phyloP scores from a whole-genome alignment of 2,797 vertebrate genomes.

The Falco novaeseelandiae region DNA sequence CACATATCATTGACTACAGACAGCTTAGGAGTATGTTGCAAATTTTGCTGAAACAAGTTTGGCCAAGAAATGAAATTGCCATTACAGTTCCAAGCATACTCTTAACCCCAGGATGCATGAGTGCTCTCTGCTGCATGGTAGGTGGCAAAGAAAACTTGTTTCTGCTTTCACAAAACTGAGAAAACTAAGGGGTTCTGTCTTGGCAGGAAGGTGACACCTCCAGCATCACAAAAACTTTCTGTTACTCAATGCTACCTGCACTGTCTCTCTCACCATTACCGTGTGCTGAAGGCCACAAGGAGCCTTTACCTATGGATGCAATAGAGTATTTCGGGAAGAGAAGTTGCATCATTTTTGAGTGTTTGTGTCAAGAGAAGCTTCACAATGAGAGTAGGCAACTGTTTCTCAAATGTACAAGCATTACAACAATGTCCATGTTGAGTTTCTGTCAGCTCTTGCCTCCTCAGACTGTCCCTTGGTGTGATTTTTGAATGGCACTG shows the following conservation, averaged over 20 bases:
- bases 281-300: not conserved
- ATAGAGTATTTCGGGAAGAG: not conserved
- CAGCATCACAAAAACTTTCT: not conserved
- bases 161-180: not conserved
- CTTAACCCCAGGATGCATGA: not conserved
- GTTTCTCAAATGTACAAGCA: not conserved
- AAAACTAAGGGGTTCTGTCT: not conserved
- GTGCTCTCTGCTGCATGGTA: not conserved
- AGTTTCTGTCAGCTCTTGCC: conserved; percentile 7
- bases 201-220: not conserved
- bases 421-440: not conserved
- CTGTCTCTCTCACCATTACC: not conserved
- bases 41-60: not conserved
- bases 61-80: not conserved
- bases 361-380: not conserved
- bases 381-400: not conserved
- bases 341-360: not conserved
- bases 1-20: not conserved
- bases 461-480: conserved; percentile 11
- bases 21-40: not conserved
- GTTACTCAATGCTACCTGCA: fast-evolving
- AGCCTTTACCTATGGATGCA: not conserved
- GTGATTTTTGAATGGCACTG: conserved; percentile 43
- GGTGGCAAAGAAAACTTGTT: not conserved
- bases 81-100: not conserved